These are phyloP conservation scores for Puffinus mauretanicus DNA, from an alignment of 2,113 vertebrate genomes.

Conservation along the genomic window DNA sequence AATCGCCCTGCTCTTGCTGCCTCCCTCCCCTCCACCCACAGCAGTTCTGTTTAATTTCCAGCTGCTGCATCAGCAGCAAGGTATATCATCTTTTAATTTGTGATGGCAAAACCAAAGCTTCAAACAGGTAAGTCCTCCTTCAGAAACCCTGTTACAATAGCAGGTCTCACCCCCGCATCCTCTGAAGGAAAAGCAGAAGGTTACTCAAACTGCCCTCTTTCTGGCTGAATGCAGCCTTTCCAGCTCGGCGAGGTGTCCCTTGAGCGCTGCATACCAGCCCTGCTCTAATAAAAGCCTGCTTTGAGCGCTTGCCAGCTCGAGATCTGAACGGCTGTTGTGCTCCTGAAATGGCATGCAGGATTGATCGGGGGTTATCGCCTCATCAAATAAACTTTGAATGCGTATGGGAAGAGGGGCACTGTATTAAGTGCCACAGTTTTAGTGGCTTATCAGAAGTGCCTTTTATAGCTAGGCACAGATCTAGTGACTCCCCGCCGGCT, in stretches of 20 bases:
- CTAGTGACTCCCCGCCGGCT: neutral
- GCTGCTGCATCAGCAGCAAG: neutral
- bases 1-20: neutral
- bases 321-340: neutral
- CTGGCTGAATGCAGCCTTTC: neutral
- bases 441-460: neutral
- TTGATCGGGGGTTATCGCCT: neutral
- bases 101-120: neutral
- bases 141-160: neutral
- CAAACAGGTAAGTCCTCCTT: neutral
- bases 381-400: neutral
- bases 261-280: neutral
- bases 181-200: neutral
- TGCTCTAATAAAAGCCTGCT: neutral
- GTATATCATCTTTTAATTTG: neutral
- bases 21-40: neutral
- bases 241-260: neutral
- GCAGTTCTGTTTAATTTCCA: neutral
- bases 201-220: neutral
- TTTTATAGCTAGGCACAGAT: neutral
- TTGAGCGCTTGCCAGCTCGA: neutral
- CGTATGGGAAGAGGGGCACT: neutral
- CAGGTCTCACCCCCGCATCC: neutral
- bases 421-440: neutral
- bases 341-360: fast-evolving